phyloP scores from a whole-genome alignment of 2,797 vertebrate genomes.

The Amblyopsis hoosieri region DNA sequence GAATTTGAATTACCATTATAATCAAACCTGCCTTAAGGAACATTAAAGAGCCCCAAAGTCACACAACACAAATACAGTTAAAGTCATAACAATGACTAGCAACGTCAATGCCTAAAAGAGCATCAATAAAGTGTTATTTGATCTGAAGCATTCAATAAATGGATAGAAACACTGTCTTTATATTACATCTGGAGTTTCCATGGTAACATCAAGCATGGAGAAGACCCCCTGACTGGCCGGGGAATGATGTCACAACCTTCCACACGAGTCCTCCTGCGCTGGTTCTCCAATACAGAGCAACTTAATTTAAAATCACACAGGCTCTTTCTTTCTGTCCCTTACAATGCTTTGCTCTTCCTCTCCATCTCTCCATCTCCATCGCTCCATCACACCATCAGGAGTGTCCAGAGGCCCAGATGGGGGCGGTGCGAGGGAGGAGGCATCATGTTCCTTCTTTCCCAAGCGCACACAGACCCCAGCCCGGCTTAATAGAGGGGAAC shows the following conservation, averaged over 20 bases:
- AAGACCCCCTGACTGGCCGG: neutral
- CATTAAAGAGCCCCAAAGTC: neutral
- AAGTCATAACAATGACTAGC: too few species aligned
- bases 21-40: too few species aligned
- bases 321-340: neutral
- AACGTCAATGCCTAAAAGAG: too few species aligned
- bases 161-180: too few species aligned
- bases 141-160: too few species aligned
- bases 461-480: slow-evolving; percentile 16
- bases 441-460: slow-evolving; percentile 47
- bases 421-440: slow-evolving; percentile 12
- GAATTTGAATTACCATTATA: too few species aligned
- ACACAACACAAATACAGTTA: too few species aligned
- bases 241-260: neutral
- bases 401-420: slow-evolving; percentile 16
- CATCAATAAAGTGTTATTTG: too few species aligned
- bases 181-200: too few species aligned
- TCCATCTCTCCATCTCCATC: slow-evolving; percentile 9
- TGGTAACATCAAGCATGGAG: too few species aligned
- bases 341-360: neutral
- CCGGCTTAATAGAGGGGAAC: slow-evolving; percentile 25
- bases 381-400: slow-evolving; percentile 14
- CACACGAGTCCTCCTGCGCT: neutral
- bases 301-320: slow-evolving; percentile 38
- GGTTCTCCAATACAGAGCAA: slow-evolving; percentile 56